Conservation (phyloP, 1,140 invertebrate species). For the Drosophila hydei region DNA sequence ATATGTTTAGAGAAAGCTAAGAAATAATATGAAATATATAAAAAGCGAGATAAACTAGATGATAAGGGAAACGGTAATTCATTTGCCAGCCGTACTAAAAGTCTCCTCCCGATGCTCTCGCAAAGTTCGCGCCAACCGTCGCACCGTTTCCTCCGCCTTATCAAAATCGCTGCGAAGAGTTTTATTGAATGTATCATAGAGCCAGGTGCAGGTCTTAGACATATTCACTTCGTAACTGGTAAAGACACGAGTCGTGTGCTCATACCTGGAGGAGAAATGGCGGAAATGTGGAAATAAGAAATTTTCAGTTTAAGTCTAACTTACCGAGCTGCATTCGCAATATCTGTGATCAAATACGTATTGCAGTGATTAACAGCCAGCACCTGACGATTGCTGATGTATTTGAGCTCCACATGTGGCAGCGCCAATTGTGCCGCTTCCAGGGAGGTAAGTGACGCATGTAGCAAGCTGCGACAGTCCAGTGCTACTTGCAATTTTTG, state of each 20-base stretch:
- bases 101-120: conserved; percentile 74
- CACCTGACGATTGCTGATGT: conserved; percentile 76
- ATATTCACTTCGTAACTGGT: conserved; percentile 68
- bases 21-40: conserved; percentile 5
- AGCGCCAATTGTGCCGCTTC: conserved; percentile 76
- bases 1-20: too few species aligned
- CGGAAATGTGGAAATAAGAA: background rate
- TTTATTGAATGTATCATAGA: conserved; percentile 77
- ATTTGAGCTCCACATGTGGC: conserved; percentile 78
- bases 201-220: conserved; percentile 74
- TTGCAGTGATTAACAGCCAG: conserved; percentile 79
- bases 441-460: conserved; percentile 72
- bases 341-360: conserved; percentile 79
- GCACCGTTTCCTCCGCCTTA: conserved; percentile 68
- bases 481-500: conserved; percentile 68
- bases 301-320: background rate
- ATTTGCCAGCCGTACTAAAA: conserved; percentile 65
- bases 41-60: conserved; percentile 7
- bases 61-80: conserved; percentile 9
- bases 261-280: conserved; percentile 45
- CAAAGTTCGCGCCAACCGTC: conserved; percentile 60
- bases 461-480: conserved; percentile 71
- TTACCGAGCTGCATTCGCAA: conserved; percentile 72
- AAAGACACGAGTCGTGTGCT: conserved; percentile 77
- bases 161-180: conserved; percentile 75